Base-by-base conservation (phyloP, 2,797 vertebrate genomes). In the Pseudomugil gertrudae region DNA sequence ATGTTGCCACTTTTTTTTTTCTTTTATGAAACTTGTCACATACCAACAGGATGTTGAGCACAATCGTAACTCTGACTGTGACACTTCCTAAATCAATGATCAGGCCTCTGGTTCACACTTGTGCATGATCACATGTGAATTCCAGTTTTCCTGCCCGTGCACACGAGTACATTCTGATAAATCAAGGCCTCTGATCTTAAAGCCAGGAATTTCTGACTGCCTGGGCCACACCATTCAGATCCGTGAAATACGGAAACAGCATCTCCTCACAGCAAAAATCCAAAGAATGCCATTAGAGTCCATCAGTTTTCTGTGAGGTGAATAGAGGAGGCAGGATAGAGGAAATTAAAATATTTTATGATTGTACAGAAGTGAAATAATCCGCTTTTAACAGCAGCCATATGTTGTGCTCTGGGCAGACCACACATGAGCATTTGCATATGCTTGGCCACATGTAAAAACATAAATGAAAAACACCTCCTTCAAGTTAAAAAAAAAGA, bases 341-440 rank as follows among this genome's bases (percentile, higher is more conserved):
- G 26, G 64, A 60, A 74, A 80, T 86, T 78, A 66, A 82, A 89
- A 87, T 90, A 90, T 92, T 89, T 79, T 93, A 89, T 90, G 90
- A 94, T 94, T 93, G 78, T 79, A 83, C 80, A 91, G 90, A 93
- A 87, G 87, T 89, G 85, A 92, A 89, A 93, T 90, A 93, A 93
- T 88, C 78, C 70, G 88, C 91, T 89, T 92, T 72, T 95, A 95
- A 96, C 91, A 78, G 83, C 76, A 78, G 92, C 92, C 95, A 96
- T 92, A 94, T 95, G 94, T 89, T 81, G 87, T 66, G 61, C 58
- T 74, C 75, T 62, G 48, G 76, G 88, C 88, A 90, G 95, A 94
- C 95, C 94, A 85, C 90, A 90, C 87, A 80, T 38, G 6, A 69
- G 66, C n/a, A 64, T 51, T 30, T 64, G 48, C 65, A 76, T 60